phyloP scores from a whole-genome alignment of 2,797 vertebrate species.

The Clarias platycephalus region DNA sequence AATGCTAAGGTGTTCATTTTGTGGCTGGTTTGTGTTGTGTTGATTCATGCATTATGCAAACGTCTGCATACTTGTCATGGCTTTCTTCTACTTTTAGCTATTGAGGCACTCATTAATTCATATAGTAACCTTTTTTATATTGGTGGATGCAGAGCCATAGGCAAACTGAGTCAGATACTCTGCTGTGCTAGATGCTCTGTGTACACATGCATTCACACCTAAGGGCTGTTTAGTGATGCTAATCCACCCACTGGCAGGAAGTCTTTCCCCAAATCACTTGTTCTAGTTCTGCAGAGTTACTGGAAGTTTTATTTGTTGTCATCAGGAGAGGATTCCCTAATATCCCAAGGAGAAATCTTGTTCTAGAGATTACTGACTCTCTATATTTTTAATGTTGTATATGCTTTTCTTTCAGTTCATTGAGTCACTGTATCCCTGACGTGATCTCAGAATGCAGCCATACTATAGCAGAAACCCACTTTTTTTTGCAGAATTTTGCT shows the following conservation, averaged over 20 bases:
- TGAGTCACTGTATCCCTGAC: background rate
- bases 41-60: background rate
- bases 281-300: background rate
- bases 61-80: background rate
- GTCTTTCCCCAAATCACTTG: background rate
- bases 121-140: background rate
- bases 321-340: background rate
- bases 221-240: background rate
- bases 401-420: background rate
- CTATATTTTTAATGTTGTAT: background rate
- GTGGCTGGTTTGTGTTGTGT: too few species aligned
- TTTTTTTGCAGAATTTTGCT: constrained; percentile 15
- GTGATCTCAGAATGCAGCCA: constrained; percentile 5
- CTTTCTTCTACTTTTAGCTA: background rate
- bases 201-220: background rate
- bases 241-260: background rate
- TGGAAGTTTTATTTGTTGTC: background rate
- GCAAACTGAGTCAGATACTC: too few species aligned
- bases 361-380: background rate
- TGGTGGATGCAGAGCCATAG: background rate
- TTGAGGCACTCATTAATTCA: background rate
- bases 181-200: background rate
- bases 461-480: constrained; percentile 27
- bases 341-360: background rate
- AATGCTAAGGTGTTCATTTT: too few species aligned